A percentile compares a stretch with the other conserved stretches of the same genome.
Evolutionary conservation across 2,888 invertebrate genomes (phyloP).

Genomic region (Mesorhabditis sp.): DNA sequence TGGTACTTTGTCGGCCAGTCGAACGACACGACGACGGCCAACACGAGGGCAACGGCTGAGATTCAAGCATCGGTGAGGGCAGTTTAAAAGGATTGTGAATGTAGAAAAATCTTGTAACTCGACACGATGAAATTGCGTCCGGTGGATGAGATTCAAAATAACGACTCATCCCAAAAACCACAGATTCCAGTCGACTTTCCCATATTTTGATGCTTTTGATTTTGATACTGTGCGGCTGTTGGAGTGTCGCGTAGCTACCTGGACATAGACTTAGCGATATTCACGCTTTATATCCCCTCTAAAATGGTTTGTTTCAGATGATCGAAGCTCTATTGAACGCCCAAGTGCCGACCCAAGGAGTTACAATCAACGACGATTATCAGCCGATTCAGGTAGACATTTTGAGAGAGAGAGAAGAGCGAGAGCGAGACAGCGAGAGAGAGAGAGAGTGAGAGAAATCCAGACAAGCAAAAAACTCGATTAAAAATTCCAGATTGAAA

Average conservation of each 20-base stretch:
- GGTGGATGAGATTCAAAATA: too few species aligned
- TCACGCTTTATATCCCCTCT: neutral
- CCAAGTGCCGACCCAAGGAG: conserved; percentile 26
- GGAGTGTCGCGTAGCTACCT: too few species aligned
- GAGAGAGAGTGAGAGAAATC: neutral
- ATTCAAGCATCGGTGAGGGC: conserved; percentile 29
- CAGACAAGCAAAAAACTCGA: too few species aligned
- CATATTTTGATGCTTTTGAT: neutral
- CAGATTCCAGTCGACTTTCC: too few species aligned
- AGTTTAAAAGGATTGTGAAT: neutral
- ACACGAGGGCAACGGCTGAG: conserved; percentile 30
- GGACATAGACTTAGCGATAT: neutral
- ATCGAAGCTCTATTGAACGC: conserved; percentile 32
- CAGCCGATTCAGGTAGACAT: conserved; percentile 25
- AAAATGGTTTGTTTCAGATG: conserved; percentile 25
- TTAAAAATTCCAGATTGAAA: conserved; percentile 21
- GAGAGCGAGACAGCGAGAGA: too few species aligned
- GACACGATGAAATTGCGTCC: too few species aligned
- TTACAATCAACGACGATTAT: conserved; percentile 29
- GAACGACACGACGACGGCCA: conserved; percentile 32
- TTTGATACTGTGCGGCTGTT: too few species aligned
- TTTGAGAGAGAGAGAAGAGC: neutral
- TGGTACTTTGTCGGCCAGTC: conserved; percentile 42
- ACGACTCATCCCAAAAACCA: too few species aligned
- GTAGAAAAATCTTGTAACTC: neutral